These are phyloP conservation scores for Pollenia labialis DNA, from an alignment of 2,888 invertebrate genomes.

Conservation along the genomic window DNA sequence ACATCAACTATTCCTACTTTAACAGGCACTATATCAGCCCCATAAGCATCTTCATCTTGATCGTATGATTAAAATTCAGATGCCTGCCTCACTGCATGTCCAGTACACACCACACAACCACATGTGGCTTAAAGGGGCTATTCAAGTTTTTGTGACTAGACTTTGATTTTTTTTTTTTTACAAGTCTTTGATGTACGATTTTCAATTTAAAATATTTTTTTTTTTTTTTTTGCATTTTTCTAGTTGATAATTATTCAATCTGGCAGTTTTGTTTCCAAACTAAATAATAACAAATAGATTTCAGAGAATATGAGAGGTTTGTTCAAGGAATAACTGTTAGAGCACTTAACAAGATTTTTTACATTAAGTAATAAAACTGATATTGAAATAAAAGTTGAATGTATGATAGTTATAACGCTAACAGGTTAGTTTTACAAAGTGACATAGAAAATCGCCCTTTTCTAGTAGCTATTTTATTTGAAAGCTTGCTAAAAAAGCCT, in stretches of 20 bases:
- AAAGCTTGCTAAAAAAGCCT: too few species aligned
- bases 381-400: too few species aligned
- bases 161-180: conserved; percentile 34
- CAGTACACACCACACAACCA: conserved; percentile 26
- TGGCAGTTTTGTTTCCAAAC: conserved; percentile 51
- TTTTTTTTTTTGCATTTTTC: conserved; percentile 3
- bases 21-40: conserved; percentile 24
- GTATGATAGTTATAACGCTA: too few species aligned
- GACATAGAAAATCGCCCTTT: too few species aligned
- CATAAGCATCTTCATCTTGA: conserved; percentile 60
- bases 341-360: not conserved
- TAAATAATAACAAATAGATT: conserved; percentile 16
- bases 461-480: too few species aligned
- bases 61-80: conserved; percentile 56
- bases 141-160: conserved; percentile 40
- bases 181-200: conserved; percentile 27
- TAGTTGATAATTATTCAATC: conserved; percentile 69
- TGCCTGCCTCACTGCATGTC: conserved; percentile 11
- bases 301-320: not conserved
- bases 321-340: not conserved
- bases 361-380: too few species aligned
- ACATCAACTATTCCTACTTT: conserved; percentile 21
- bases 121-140: conserved; percentile 51
- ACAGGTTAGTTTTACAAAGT: too few species aligned
- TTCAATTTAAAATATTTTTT: conserved; percentile 34